Conservation (phyloP, 2,888 invertebrate species). For the Luffia ferchaultella region DNA sequence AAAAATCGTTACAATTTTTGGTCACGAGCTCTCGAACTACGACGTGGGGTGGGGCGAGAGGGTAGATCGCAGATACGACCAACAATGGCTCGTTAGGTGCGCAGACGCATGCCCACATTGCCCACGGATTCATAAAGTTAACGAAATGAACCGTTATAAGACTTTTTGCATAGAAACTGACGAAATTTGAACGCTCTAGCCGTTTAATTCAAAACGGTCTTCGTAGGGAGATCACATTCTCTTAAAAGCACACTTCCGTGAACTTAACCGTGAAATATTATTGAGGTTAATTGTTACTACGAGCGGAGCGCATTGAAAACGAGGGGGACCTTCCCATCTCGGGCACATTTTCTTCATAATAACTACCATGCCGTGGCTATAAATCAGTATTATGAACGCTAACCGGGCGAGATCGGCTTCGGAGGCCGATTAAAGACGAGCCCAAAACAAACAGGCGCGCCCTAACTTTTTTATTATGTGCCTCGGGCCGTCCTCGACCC, state of each 20-base stretch:
- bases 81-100: slow-evolving; percentile 29
- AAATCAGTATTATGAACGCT: slow-evolving; percentile 57
- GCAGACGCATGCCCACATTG: slow-evolving; percentile 2
- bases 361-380: slow-evolving; percentile 40
- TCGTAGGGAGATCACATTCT: background rate
- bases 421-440: slow-evolving; percentile 46
- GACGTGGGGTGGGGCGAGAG: slow-evolving; percentile 7
- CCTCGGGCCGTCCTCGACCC: slow-evolving; percentile 16
- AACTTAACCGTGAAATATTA: slow-evolving; percentile 38
- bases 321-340: slow-evolving; percentile 32
- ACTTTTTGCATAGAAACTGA: background rate
- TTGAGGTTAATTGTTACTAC: slow-evolving; percentile 55
- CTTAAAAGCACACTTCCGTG: slow-evolving; percentile 2
- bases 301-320: slow-evolving; percentile 38
- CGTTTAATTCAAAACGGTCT: background rate
- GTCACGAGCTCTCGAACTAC: too few relatives aligned
- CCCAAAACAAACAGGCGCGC: slow-evolving; percentile 51
- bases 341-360: slow-evolving; percentile 47
- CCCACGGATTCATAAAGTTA: background rate
- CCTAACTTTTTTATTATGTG: too few relatives aligned
- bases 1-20: too few relatives aligned
- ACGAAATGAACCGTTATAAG: background rate
- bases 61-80: slow-evolving; percentile 27
- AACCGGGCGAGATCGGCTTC: slow-evolving; percentile 40
- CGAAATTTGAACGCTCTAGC: background rate